A percentile compares a stretch with the other conserved stretches of the same genome.
phyloP scores from a whole-genome alignment of 2,888 invertebrate genomes.

The Limnephilus rhombicus region DNA sequence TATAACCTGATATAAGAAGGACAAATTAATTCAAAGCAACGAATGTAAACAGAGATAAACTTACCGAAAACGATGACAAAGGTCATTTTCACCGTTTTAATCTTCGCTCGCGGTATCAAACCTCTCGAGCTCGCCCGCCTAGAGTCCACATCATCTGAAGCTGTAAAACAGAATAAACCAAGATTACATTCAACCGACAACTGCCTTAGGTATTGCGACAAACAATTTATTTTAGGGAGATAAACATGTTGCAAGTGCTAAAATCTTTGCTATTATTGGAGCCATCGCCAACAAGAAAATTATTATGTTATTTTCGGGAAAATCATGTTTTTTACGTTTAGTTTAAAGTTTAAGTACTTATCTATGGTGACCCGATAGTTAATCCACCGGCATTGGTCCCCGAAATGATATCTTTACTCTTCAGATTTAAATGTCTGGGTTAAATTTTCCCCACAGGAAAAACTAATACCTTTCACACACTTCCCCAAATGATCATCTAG shows the following conservation, averaged over 20 bases:
- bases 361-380: no score
- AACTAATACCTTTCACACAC: no score
- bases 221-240: background rate
- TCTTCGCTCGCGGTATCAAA: slow-evolving; percentile 95
- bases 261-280: background rate
- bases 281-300: background rate
- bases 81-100: slow-evolving; percentile 98
- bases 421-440: no score
- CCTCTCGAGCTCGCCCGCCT: slow-evolving; percentile 93
- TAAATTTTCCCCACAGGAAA: no score
- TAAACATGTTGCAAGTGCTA: background rate
- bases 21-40: background rate
- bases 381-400: no score
- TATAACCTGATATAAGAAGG: background rate
- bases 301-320: no score
- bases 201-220: background rate
- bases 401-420: no score
- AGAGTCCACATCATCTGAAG: slow-evolving; percentile 76
- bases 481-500: no score
- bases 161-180: slow-evolving; percentile 44
- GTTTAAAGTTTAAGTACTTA: no score
- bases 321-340: no score
- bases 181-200: background rate
- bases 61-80: slow-evolving; percentile 96
- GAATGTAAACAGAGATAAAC: slow-evolving; percentile 68